phyloP scores from a whole-genome alignment of 2,113 vertebrate genomes.

The Columba janthina region DNA sequence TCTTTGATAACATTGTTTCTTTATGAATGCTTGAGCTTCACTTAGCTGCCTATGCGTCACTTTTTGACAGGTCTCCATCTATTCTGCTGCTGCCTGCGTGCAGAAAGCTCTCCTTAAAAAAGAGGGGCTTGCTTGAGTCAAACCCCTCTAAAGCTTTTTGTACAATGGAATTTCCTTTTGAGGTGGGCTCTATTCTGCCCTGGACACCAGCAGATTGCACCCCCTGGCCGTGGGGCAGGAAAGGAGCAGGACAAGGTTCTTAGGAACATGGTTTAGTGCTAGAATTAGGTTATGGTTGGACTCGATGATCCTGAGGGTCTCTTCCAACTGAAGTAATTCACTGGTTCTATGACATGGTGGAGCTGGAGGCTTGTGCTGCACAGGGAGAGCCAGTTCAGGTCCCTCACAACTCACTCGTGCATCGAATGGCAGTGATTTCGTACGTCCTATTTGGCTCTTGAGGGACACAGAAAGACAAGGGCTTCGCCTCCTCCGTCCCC shows the following conservation, averaged over 20 bases:
- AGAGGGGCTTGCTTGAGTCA: not conserved
- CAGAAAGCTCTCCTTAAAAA: slow-evolving; percentile 1
- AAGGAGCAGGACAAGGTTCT: not conserved
- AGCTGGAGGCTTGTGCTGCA: not conserved
- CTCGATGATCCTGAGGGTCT: too few species aligned
- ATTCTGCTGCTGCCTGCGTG: slow-evolving; percentile 46
- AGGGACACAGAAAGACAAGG: not conserved
- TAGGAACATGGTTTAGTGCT: too few species aligned
- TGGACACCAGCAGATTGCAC: not conserved
- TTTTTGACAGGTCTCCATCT: slow-evolving; percentile 70
- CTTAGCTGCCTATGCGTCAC: slow-evolving; percentile 68
- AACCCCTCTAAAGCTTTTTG: not conserved
- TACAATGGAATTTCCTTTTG: not conserved
- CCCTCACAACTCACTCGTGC: not conserved
- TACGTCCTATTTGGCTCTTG: not conserved
- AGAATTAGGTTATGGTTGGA: too few species aligned
- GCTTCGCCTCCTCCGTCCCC: not conserved
- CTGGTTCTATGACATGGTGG: not conserved
- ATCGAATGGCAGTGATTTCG: not conserved
- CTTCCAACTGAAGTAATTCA: too few species aligned
- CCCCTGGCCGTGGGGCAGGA: not conserved
- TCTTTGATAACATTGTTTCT: slow-evolving; percentile 75
- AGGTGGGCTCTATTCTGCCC: not conserved
- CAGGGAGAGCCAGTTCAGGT: not conserved
- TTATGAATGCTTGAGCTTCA: slow-evolving; percentile 70